Conservation (phyloP, 1,140 invertebrate genomes). For the Cyphomyrmex costatus region DNA sequence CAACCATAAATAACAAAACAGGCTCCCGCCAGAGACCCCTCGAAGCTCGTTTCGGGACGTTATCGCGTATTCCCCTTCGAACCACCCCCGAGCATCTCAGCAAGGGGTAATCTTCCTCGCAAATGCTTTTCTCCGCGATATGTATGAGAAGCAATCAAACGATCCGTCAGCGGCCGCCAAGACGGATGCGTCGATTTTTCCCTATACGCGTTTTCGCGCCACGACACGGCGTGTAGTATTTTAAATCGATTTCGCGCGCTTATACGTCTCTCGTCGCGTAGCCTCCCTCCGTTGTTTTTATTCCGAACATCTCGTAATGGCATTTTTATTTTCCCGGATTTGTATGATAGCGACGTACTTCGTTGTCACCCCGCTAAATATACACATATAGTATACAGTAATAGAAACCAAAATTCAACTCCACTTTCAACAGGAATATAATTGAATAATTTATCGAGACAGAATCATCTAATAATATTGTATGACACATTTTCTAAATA, state of each 20-base stretch:
- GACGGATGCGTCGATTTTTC: constrained; percentile 62
- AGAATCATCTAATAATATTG: background rate
- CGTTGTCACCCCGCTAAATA: background rate
- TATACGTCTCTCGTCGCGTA: constrained; percentile 32
- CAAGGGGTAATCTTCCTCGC: constrained; percentile 61
- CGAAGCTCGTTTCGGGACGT: constrained; percentile 32
- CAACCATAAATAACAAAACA: constrained; percentile 78
- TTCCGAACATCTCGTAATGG: constrained; percentile 38
- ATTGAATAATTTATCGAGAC: constrained; percentile 29
- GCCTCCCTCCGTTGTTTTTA: constrained; percentile 51
- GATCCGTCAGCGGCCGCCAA: constrained; percentile 55
- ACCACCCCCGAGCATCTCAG: constrained; percentile 49
- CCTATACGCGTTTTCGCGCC: constrained; percentile 18
- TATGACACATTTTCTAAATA: background rate
- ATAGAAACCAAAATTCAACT: constrained; percentile 31
- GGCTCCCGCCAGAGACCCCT: constrained; percentile 15
- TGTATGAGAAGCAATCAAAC: constrained; percentile 52
- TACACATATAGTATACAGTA: too few species aligned
- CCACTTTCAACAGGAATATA: background rate
- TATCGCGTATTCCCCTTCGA: constrained; percentile 39
- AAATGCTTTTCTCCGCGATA: constrained; percentile 40
- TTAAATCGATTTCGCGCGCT: constrained; percentile 57
- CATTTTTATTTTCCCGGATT: constrained; percentile 45
- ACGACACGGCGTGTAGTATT: constrained; percentile 19
- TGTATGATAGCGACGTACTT: constrained; percentile 5